phyloP scores from a whole-genome alignment of 2,113 vertebrate species.

The Pelusios castaneus region DNA sequence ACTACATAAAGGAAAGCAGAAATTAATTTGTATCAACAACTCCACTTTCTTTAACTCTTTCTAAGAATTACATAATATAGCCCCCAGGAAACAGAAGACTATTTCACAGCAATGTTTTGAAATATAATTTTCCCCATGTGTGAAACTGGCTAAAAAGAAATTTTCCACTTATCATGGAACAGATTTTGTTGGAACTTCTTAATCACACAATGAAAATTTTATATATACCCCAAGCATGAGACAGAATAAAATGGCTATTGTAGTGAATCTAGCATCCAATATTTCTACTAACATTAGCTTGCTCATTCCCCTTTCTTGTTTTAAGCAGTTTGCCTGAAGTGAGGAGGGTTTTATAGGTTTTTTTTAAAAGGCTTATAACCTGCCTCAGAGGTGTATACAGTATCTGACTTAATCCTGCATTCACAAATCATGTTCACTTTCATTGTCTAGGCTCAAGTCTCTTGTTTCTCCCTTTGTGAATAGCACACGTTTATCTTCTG shows the following conservation, averaged over 20 bases:
- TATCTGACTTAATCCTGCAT: slow-evolving; percentile 5
- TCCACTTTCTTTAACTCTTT: slow-evolving; percentile 28
- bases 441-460: background rate
- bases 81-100: slow-evolving; percentile 12
- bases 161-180: slow-evolving; percentile 17
- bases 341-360: background rate
- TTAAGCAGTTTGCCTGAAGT: background rate
- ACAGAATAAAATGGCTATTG: slow-evolving; percentile 42
- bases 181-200: slow-evolving; percentile 49
- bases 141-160: background rate
- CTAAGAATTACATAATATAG: slow-evolving; percentile 37
- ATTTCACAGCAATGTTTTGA: slow-evolving; percentile 37
- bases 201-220: slow-evolving; percentile 56
- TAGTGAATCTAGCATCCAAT: slow-evolving; percentile 44
- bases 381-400: background rate
- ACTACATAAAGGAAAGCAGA: slow-evolving; percentile 38
- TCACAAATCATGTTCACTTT: slow-evolving; percentile 20
- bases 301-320: background rate
- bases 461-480: background rate
- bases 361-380: background rate
- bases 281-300: slow-evolving; percentile 26
- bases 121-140: slow-evolving; percentile 23
- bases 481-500: background rate
- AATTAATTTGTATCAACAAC: slow-evolving; percentile 31
- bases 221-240: slow-evolving; percentile 47